These are phyloP conservation scores for Quadriops clusia DNA, from an alignment of 2,888 invertebrate species.

Conservation along the genomic window DNA sequence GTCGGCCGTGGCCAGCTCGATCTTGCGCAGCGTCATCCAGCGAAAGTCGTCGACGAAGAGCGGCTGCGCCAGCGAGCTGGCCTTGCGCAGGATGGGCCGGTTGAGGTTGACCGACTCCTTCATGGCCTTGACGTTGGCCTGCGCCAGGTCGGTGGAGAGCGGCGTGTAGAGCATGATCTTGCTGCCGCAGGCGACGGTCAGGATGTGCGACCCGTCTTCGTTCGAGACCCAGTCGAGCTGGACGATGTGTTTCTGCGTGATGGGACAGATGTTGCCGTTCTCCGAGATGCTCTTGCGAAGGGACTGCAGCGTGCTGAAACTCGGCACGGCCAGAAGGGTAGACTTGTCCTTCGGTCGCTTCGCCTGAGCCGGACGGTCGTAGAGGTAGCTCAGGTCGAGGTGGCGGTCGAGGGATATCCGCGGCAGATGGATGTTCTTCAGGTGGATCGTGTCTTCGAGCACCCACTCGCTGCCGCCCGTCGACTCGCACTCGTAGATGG, in stretches of 20 bases:
- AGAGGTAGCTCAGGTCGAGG: slow-evolving; percentile 70
- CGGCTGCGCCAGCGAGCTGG: slow-evolving; percentile 82
- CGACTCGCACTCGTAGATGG: slow-evolving; percentile 98
- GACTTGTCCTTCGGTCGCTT: slow-evolving; percentile 32
- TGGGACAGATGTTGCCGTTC: slow-evolving; percentile 81
- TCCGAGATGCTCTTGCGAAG: slow-evolving; percentile 79
- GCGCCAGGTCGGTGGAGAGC: slow-evolving; percentile 87
- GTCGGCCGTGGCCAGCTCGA: slow-evolving; percentile 86
- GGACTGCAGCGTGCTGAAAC: slow-evolving; percentile 81
- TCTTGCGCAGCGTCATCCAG: slow-evolving; percentile 91
- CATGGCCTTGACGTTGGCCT: slow-evolving; percentile 72
- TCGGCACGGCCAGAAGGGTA: slow-evolving; percentile 69
- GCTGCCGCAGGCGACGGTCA: slow-evolving; percentile 92
- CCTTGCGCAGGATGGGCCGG: slow-evolving; percentile 76
- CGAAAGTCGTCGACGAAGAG: slow-evolving; percentile 85
- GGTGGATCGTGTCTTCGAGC: slow-evolving; percentile 87
- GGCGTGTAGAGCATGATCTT: slow-evolving; percentile 87
- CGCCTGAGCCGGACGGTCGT: slow-evolving; percentile 47
- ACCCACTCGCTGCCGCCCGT: slow-evolving; percentile 93
- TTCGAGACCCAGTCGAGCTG: slow-evolving; percentile 99
- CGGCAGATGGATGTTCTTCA: slow-evolving; percentile 83
- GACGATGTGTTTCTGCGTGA: slow-evolving; percentile 86
- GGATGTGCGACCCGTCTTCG: slow-evolving; percentile 95
- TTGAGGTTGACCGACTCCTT: slow-evolving; percentile 68
- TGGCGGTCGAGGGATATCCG: slow-evolving; percentile 71